Base-by-base conservation (phyloP, 2,888 invertebrate species). In the Congeria kusceri region DNA sequence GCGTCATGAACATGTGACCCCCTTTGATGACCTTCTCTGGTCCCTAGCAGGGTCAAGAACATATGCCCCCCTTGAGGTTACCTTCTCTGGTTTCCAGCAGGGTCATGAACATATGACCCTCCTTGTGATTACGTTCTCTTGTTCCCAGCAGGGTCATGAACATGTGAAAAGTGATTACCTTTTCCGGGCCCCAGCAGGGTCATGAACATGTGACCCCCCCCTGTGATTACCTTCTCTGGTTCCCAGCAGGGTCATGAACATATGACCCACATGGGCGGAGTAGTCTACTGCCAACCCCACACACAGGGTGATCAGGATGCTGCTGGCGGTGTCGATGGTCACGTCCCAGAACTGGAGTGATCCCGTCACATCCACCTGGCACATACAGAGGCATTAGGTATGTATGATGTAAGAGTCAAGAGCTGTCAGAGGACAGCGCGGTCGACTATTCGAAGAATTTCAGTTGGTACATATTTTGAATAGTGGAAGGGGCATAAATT, bases 211-310 rank as follows among this genome's bases (percentile, higher is more conserved):
- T 97, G 97, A 44, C 46, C 95, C 44, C 95, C 91, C 95, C 90
- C 86, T 15, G 15, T 39, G 39, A 15, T 87, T 89, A 82, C 94
- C 93, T 71, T 94, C 91, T 27, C 93, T 92, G 23, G 95, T 94
- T 23, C 95, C 94, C 58, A 95, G 93, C 27, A 94, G 93, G 0
- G 96, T 96, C 88, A 97, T 95, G 92, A 97, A 97, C 2, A 96
- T 96, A 91, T 97, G 97, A 5, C 53, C 95, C 44, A 95, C 91
- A 87, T 95, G 95, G 0, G 94, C 94, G 0, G 97, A 96, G 88
- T 97, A 97, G 93, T 97, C 97, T 0, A 97, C 96, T 90, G 97
- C 97, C 64, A 97, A 94, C 56, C 97, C 97, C 72, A 97, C 96
- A 4, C 96, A 96, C 49, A 97, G 94, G 88, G 97, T 96, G 28